A percentile compares a stretch with the other conserved stretches of the same genome.
Evolutionary conservation across 2,113 vertebrate species (phyloP).

Genomic region (Myotis brandtii): DNA sequence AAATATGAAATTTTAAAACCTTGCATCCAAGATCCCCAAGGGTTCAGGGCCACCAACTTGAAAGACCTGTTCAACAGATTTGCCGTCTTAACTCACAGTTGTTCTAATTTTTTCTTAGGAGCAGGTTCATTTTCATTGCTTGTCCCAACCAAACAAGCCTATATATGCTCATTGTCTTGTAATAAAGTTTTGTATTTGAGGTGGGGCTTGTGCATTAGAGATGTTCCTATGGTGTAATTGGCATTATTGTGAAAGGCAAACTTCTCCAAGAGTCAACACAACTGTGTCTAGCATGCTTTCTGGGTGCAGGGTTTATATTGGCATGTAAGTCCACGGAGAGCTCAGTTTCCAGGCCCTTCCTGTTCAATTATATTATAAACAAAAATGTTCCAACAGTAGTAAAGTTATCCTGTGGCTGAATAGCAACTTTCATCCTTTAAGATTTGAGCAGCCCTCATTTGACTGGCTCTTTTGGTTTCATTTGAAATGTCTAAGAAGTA

Average conservation of each 20-base stretch:
- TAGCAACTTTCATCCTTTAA: neutral
- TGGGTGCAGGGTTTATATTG: conserved; percentile 47
- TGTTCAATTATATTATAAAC: conserved; percentile 25
- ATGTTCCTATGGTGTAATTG: neutral
- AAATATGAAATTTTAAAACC: conserved; percentile 38
- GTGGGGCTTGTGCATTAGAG: neutral
- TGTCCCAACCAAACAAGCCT: neutral
- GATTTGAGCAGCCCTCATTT: neutral
- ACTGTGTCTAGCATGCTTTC: neutral
- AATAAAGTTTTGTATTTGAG: neutral
- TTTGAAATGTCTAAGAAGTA: neutral
- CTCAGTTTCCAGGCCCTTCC: neutral
- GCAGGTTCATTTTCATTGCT: neutral
- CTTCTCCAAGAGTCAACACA: neutral
- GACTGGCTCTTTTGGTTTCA: neutral
- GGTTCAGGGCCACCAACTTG: neutral
- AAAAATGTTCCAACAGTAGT: neutral
- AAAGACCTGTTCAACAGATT: neutral
- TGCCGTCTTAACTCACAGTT: neutral
- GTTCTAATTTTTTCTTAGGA: neutral
- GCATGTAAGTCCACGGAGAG: neutral
- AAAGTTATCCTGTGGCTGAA: neutral
- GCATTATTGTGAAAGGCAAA: neutral
- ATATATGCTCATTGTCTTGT: neutral
- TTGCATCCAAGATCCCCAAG: neutral